Conservation (phyloP, 2,888 invertebrate species). For the Athripsodes cinereus region DNA sequence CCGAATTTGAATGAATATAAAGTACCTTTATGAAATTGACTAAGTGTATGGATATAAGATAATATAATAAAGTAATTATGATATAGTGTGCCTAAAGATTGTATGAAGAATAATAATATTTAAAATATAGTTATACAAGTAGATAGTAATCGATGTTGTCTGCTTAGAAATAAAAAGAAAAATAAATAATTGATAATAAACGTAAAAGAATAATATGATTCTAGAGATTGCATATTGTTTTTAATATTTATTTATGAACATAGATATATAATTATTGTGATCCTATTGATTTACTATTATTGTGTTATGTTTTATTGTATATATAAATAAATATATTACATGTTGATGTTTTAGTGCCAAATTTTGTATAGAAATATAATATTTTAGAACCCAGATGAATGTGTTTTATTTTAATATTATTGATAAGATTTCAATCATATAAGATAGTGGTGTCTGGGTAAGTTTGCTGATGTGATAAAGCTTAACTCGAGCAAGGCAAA, state of each 20-base stretch:
- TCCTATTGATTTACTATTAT: no score
- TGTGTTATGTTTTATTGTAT: not conserved
- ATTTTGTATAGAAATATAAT: slow-evolving; percentile 17
- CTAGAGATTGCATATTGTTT: not conserved
- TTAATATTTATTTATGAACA: not conserved
- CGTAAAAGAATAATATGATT: not conserved
- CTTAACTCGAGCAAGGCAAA: no score
- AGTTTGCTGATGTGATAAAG: no score
- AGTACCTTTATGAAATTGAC: no score
- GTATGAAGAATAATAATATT: no score
- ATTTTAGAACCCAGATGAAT: not conserved
- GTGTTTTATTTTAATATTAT: not conserved
- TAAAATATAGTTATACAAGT: no score
- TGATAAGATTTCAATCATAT: no score
- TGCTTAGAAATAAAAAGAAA: not conserved
- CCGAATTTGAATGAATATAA: no score
- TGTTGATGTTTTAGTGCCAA: slow-evolving; percentile 20
- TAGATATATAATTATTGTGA: not conserved
- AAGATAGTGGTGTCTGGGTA: no score
- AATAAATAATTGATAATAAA: not conserved
- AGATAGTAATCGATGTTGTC: not conserved
- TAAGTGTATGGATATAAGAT: no score
- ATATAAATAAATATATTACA: not conserved
- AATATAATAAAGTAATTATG: no score
- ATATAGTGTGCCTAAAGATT: no score